phyloP scores from a whole-genome alignment of 1,140 invertebrate species.

The Drosophila ananassae region DNA sequence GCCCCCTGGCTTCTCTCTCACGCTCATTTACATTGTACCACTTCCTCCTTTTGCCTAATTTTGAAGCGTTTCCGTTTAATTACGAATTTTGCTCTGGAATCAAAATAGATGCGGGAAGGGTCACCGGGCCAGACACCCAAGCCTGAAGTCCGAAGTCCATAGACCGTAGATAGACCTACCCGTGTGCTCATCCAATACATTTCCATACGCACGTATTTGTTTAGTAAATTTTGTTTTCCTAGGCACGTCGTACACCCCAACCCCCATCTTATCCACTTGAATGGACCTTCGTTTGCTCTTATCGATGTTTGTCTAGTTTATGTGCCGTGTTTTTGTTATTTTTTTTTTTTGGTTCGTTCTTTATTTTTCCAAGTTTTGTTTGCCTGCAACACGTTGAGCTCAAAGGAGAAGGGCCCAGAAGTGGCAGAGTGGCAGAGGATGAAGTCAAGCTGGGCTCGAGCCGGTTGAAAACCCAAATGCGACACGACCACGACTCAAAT shows the following conservation, averaged over 20 bases:
- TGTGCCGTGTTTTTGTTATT: slow-evolving; percentile 29
- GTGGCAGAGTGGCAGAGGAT: slow-evolving; percentile 1
- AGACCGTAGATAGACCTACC: slow-evolving; percentile 1
- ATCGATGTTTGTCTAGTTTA: slow-evolving; percentile 48
- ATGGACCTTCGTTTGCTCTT: slow-evolving; percentile 37
- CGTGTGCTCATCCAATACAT: slow-evolving; percentile 14
- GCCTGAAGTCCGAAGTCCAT: neutral
- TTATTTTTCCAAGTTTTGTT: slow-evolving; percentile 14
- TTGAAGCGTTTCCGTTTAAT: slow-evolving; percentile 66
- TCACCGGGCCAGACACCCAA: neutral
- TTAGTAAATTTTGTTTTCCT: slow-evolving; percentile 37
- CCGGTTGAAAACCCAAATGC: slow-evolving; percentile 24
- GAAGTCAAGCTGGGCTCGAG: slow-evolving; percentile 36
- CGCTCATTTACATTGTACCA: slow-evolving; percentile 11
- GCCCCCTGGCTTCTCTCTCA: slow-evolving; percentile 2
- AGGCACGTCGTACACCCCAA: slow-evolving; percentile 14
- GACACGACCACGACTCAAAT: slow-evolving; percentile 49
- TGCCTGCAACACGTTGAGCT: slow-evolving; percentile 36
- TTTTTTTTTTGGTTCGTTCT: slow-evolving; percentile 13
- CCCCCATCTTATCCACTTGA: slow-evolving; percentile 13
- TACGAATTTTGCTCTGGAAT: slow-evolving; percentile 62
- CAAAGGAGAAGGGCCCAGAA: slow-evolving; percentile 2
- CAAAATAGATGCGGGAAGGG: slow-evolving; percentile 46
- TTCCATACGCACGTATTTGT: slow-evolving; percentile 49
- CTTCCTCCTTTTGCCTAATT: slow-evolving; percentile 57